Percentiles rank a stretch among this genome's conserved stretches.
Evolutionary conservation across 1,140 invertebrate species (phyloP).

Genomic region (Centruroides vittatus): DNA sequence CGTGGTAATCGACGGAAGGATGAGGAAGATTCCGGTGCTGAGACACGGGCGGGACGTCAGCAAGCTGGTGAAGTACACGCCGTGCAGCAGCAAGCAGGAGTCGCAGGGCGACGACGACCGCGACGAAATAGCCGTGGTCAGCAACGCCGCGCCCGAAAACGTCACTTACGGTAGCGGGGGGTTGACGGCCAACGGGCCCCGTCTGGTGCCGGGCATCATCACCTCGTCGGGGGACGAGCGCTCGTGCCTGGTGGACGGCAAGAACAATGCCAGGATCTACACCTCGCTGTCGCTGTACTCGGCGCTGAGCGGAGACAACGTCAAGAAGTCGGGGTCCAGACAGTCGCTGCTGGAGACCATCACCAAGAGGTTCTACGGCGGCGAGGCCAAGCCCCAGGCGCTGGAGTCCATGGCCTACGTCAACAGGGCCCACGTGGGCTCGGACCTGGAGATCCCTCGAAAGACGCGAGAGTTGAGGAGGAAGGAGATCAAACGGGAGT

Average conservation of each 20-base stretch:
- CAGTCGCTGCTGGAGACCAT: constrained; percentile 33
- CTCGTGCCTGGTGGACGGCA: constrained; percentile 9
- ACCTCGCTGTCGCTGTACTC: constrained; percentile 7
- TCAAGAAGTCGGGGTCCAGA: constrained; percentile 36
- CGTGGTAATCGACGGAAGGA: too few species aligned
- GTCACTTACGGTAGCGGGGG: constrained; percentile 38
- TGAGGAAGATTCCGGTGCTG: too few species aligned
- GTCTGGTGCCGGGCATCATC: constrained; percentile 47
- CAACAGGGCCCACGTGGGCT: constrained; percentile 35
- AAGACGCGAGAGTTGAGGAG: constrained; percentile 28
- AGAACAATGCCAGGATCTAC: background rate
- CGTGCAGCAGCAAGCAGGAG: constrained; percentile 14
- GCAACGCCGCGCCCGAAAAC: constrained; percentile 34
- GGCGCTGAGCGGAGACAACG: constrained; percentile 1
- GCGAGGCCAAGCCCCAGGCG: constrained; percentile 17
- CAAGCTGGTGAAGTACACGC: too few species aligned
- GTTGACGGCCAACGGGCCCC: constrained; percentile 42
- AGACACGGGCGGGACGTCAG: too few species aligned
- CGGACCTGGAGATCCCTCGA: constrained; percentile 17
- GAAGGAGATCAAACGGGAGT: constrained; percentile 49
- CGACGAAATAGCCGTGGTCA: constrained; percentile 61
- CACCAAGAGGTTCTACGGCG: background rate
- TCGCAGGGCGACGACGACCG: constrained; percentile 41
- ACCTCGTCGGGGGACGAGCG: constrained; percentile 24
- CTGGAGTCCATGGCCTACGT: constrained; percentile 32